Percentiles rank a stretch among this genome's conserved stretches.
These are phyloP conservation scores for Xanthorhoe designata DNA, from an alignment of 2,888 invertebrate genomes.

Conservation along the genomic window DNA sequence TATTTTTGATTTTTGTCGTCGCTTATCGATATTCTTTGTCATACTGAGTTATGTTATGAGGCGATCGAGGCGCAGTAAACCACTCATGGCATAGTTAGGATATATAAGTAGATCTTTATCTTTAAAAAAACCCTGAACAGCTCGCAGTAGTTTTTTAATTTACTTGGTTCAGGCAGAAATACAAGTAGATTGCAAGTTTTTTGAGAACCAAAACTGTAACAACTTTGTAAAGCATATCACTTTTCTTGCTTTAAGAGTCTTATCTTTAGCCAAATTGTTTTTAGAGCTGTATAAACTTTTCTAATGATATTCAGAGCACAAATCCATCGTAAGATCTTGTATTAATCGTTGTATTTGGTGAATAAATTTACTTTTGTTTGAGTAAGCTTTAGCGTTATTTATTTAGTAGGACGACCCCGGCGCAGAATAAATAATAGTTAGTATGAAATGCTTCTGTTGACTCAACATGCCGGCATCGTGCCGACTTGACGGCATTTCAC, in stretches of 20 bases:
- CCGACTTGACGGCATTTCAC: conserved; percentile 66
- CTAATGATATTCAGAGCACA: not conserved
- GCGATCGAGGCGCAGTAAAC: no score
- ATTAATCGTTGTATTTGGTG: conserved; percentile 83
- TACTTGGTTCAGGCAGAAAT: no score
- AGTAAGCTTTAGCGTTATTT: conserved; percentile 81
- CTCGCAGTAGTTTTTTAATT: no score
- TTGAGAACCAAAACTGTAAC: no score
- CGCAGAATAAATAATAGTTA: conserved; percentile 30
- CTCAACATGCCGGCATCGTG: conserved; percentile 70
- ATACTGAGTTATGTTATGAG: no score
- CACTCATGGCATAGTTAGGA: no score
- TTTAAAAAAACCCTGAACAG: no score
- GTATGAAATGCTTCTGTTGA: conserved; percentile 69
- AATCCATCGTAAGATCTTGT: conserved; percentile 60
- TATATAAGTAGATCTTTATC: no score
- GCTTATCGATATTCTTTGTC: not conserved
- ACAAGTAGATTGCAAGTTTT: no score
- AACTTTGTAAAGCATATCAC: no score
- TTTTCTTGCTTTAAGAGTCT: not conserved
- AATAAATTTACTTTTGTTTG: conserved; percentile 85
- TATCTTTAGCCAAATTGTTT: not conserved
- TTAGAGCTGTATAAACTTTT: not conserved
- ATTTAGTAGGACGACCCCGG: conserved; percentile 79
- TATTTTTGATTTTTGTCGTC: not conserved